Evolutionary conservation across 1,140 invertebrate species (phyloP).

Genomic region (Asbolus verrucosus): DNA sequence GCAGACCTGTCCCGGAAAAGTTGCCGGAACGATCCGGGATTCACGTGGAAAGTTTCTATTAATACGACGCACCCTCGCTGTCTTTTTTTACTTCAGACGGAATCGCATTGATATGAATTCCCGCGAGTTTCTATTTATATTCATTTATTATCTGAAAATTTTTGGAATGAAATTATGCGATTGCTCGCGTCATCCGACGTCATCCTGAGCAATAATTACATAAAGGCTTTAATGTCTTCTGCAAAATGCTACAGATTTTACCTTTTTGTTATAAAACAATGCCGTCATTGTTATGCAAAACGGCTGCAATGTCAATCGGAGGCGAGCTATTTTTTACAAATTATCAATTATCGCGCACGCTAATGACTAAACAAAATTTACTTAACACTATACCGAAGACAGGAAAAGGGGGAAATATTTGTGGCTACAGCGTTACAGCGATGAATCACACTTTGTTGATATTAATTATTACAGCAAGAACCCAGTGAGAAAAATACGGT

Average conservation of each 20-base stretch:
- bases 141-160: slow-evolving; percentile 9
- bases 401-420: slow-evolving; percentile 3
- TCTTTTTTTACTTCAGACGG: neutral
- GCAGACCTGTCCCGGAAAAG: slow-evolving; percentile 14
- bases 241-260: slow-evolving; percentile 21
- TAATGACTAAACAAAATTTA: too few relatives aligned
- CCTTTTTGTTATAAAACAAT: neutral
- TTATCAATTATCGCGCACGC: too few relatives aligned
- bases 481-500: neutral
- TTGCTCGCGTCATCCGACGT: slow-evolving; percentile 23
- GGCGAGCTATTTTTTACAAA: too few relatives aligned
- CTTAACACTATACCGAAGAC: too few relatives aligned
- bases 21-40: slow-evolving; percentile 17
- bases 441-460: neutral
- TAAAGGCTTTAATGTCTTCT: slow-evolving; percentile 25
- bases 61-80: slow-evolving; percentile 2
- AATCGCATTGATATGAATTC: slow-evolving; percentile 7
- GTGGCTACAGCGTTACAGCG: neutral
- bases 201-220: slow-evolving; percentile 13
- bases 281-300: slow-evolving; percentile 25
- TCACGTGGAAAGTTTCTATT: slow-evolving; percentile 25
- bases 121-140: slow-evolving; percentile 12
- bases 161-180: slow-evolving; percentile 9
- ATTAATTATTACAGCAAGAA: neutral
- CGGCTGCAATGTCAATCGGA: neutral